Evolutionary conservation across 2,888 invertebrate genomes (phyloP), one percentile per base, ranked within the genome.

Genomic region (Cheilosia scutellata): DNA sequence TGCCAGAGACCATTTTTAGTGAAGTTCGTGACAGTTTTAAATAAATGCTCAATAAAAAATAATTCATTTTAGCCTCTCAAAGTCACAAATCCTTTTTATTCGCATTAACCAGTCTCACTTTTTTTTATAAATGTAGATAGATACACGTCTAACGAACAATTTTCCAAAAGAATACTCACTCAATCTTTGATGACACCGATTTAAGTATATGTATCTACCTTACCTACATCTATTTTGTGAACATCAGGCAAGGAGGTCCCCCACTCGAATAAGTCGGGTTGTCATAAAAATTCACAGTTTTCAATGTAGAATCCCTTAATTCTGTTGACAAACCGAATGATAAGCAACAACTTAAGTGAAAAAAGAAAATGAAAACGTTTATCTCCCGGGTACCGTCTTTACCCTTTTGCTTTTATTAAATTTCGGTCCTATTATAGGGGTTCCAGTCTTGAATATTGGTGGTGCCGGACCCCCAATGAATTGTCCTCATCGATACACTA

Each of bases 281-380:
- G 60, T 55, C 70, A 71, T 71, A 84, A 84, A 84, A 84, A 75
- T 80, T 70, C 70, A 80, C 75, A 53, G 47, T 71, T 55, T 71
- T 4, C 31, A 9, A 51, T 13, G 40, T 42, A 33, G 29, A 49
- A 53, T 79, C 68, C 62, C 65, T 42, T 57, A 58, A 44, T 55
- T 65, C 51, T 75, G 75, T 80, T 75, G 79, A 60, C 60, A 74
- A 77, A 82, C 71, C 55, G 42, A 20, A 63, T 25, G 53, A 53
- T 76, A 27, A 79, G 44, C 44, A 60, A 44, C 60, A 29, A 25
- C 44, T 42, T 31, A 62, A 75, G 76, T 47, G 58, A 40, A 65
- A 65, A 60, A 37, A 55, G 49, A 60, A 80, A 80, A 76, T 71
- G 70, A 71, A 80, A 84, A 60, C 60, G 80, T 80, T 84, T 84